These are phyloP conservation scores for Prinia subflava DNA, from an alignment of 2,113 vertebrate species.

Conservation along the genomic window DNA sequence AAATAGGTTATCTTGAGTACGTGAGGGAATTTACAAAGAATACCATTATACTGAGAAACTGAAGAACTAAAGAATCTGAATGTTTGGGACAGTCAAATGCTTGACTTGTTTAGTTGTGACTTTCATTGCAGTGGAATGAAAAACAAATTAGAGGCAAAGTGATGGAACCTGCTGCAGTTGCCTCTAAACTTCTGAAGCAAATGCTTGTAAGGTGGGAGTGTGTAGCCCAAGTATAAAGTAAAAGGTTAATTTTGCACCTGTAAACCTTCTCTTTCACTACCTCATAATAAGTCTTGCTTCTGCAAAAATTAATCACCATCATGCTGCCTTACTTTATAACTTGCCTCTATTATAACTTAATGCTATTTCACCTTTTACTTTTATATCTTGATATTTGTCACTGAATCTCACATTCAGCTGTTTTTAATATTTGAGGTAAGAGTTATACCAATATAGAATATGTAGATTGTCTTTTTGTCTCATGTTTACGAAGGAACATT, in stretches of 20 bases:
- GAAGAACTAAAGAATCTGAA: neutral
- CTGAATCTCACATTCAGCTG: conserved; percentile 13
- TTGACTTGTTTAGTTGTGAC: neutral
- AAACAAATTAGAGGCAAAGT: neutral
- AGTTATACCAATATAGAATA: conserved; percentile 50
- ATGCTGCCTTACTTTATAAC: neutral
- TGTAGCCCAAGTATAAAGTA: neutral
- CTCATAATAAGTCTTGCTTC: neutral
- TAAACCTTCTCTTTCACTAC: neutral
- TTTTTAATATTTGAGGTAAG: conserved; percentile 60
- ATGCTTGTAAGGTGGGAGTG: neutral
- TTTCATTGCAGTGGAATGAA: neutral
- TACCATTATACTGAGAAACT: neutral
- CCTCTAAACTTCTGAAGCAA: neutral
- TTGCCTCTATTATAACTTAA: neutral
- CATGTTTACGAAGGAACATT: conserved; percentile 50
- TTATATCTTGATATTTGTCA: conserved; percentile 3
- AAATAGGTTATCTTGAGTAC: neutral
- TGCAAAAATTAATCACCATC: neutral
- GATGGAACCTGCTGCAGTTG: neutral
- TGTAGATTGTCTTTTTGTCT: neutral
- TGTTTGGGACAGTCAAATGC: neutral
- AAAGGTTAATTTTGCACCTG: neutral
- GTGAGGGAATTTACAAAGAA: neutral
- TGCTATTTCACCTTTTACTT: conserved; percentile 35